phyloP scores from a whole-genome alignment of 2,888 invertebrate species.

The Epicampocera succincta region DNA sequence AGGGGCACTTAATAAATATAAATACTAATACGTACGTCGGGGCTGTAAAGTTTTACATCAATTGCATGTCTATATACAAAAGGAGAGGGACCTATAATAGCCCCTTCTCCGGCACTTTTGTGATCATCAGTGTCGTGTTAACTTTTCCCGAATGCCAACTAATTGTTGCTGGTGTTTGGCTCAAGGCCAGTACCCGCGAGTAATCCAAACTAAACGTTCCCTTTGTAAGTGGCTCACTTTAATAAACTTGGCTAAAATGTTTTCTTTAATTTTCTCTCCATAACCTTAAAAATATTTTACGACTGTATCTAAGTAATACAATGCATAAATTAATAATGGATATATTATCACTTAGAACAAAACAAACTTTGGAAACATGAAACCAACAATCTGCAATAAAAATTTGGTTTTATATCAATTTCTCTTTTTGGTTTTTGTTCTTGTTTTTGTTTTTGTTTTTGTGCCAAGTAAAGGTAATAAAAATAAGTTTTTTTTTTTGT shows the following conservation, averaged over 20 bases:
- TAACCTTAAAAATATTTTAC: slow-evolving; percentile 27
- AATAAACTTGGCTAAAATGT: slow-evolving; percentile 12
- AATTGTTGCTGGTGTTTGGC: too few species aligned
- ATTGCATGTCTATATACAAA: too few species aligned
- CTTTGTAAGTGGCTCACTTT: neutral
- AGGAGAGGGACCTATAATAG: too few species aligned
- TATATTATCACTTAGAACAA: slow-evolving; percentile 27
- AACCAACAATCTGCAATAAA: slow-evolving; percentile 24
- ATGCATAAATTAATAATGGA: slow-evolving; percentile 44
- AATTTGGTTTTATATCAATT: slow-evolving; percentile 33
- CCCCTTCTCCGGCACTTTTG: too few species aligned
- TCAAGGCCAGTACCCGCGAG: too few species aligned
- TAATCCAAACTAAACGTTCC: too few species aligned
- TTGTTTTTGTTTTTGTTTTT: too few species aligned
- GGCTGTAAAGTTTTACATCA: too few species aligned
- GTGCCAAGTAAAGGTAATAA: slow-evolving; percentile 54
- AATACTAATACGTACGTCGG: too few species aligned
- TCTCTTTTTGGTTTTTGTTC: slow-evolving; percentile 1
- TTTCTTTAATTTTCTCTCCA: neutral
- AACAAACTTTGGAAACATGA: slow-evolving; percentile 6
- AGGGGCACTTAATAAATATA: too few species aligned
- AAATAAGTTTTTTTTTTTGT: slow-evolving; percentile 30
- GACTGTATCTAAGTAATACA: slow-evolving; percentile 13
- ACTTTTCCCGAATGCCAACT: too few species aligned
- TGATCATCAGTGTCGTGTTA: too few species aligned